Conservation (phyloP, 2,113 vertebrate species). For the Amazona vittata region DNA sequence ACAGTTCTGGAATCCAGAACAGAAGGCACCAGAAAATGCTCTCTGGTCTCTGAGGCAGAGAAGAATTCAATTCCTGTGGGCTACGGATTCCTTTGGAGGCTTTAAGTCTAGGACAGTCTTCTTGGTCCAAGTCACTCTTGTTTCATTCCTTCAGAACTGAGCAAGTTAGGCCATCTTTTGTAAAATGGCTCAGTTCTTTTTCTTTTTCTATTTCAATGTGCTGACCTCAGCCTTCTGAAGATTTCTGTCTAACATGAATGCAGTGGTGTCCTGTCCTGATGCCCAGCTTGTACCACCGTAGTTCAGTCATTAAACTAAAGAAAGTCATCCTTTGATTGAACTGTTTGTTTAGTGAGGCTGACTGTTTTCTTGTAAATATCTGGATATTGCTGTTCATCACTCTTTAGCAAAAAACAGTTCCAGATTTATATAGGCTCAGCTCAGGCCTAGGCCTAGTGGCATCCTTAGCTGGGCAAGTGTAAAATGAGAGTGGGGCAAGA, state of each 20-base stretch:
- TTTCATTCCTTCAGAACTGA: neutral
- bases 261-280: neutral
- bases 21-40: neutral
- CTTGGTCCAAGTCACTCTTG: neutral
- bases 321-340: neutral
- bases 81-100: neutral
- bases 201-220: neutral
- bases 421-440: neutral
- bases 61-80: neutral
- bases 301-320: neutral
- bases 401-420: neutral
- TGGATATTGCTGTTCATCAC: neutral
- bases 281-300: accelerated
- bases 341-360: neutral
- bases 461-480: neutral
- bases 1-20: neutral
- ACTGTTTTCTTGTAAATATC: neutral
- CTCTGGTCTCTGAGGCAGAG: neutral
- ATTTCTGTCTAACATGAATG: neutral
- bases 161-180: neutral
- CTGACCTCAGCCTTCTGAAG: neutral
- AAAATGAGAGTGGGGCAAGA: neutral
- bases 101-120: neutral
- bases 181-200: neutral
- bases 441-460: neutral